These are phyloP conservation scores for Ormyrus labotus DNA, from an alignment of 2,888 invertebrate genomes.

Conservation along the genomic window DNA sequence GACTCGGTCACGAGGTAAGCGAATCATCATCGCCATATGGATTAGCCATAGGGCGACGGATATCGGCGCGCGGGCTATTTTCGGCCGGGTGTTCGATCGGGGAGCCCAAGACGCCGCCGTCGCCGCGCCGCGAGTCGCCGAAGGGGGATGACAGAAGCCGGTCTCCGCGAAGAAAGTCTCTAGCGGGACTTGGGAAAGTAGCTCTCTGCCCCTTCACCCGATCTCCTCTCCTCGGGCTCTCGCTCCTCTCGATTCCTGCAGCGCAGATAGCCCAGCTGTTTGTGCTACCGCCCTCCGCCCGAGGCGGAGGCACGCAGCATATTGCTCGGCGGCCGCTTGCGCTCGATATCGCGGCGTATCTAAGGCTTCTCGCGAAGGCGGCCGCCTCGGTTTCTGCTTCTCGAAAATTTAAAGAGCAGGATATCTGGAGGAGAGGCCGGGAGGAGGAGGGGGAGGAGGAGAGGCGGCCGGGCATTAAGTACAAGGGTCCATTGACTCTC, in stretches of 20 bases:
- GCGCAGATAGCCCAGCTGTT: no score
- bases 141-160: neutral
- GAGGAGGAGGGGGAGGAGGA: no score
- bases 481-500: constrained; percentile 48
- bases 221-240: no score
- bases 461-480: neutral
- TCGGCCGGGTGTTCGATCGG: constrained; percentile 8
- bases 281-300: neutral
- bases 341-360: no score
- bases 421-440: neutral
- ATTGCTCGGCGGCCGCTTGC: no score
- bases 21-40: no score
- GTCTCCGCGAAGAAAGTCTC: neutral
- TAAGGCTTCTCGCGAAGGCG: no score
- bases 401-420: neutral
- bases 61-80: constrained; percentile 55
- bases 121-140: neutral
- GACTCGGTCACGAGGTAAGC: neutral
- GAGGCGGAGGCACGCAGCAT: no score
- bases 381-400: no score
- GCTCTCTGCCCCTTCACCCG: no score
- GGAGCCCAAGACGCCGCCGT: no score
- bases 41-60: neutral
- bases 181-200: constrained; percentile 52
- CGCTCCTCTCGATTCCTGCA: no score